Percentiles rank a stretch among this genome's conserved stretches.
Evolutionary conservation across 2,888 invertebrate genomes (phyloP).

Genomic region (Caenorhabditis sp.): DNA sequence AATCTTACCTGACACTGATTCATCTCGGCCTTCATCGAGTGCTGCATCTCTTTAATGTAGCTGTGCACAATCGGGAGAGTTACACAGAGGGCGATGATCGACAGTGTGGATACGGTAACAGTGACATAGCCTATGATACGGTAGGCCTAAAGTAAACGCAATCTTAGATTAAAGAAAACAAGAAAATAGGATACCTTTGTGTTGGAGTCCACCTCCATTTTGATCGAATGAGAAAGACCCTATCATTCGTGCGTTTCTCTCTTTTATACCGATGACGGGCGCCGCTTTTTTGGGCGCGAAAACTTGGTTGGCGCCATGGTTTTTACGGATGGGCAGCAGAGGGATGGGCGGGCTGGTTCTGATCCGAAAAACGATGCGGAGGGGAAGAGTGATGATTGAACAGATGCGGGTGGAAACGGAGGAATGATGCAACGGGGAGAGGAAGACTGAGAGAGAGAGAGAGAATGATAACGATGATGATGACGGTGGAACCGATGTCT

Average conservation of each 20-base stretch:
- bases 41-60: conserved; percentile 53
- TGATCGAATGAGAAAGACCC: not conserved
- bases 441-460: not conserved
- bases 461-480: not conserved
- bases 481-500: not conserved
- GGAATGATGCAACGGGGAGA: conserved; percentile 22
- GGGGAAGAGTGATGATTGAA: conserved; percentile 33
- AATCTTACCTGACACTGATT: conserved; percentile 61
- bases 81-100: conserved; percentile 55
- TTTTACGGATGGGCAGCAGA: conserved; percentile 14
- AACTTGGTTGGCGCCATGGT: conserved; percentile 46
- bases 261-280: conserved; percentile 30
- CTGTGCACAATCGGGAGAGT: conserved; percentile 61
- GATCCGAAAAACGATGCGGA: not conserved
- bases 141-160: conserved; percentile 44
- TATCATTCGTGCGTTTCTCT: not conserved
- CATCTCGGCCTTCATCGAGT: conserved; percentile 59
- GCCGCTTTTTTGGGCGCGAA: conserved; percentile 31
- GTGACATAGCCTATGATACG: conserved; percentile 62
- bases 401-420: conserved; percentile 10
- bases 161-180: not conserved
- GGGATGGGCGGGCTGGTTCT: not conserved
- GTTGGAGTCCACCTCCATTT: conserved; percentile 51
- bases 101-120: conserved; percentile 53
- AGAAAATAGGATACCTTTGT: conserved; percentile 27